Conservation (phyloP, 2,797 vertebrate species). For the Pipistrellus nathusii region DNA sequence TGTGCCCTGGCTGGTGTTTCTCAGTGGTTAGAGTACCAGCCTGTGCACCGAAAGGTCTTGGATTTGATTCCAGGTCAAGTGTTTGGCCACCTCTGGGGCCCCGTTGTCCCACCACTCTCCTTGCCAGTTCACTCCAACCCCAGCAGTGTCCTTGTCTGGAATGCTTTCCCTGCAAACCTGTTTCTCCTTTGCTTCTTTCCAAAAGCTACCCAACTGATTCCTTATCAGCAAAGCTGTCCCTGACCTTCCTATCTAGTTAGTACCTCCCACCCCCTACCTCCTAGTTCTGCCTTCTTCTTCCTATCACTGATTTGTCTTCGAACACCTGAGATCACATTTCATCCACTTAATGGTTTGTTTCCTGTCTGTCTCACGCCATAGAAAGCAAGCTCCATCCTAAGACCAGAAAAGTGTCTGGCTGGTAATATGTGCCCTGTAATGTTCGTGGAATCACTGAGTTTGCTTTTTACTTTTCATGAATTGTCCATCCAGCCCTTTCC, state of each 20-base stretch:
- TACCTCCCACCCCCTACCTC: neutral
- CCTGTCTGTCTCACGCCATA: neutral
- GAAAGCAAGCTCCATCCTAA: neutral
- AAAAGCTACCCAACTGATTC: neutral
- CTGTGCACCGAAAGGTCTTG: no score
- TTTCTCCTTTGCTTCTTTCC: neutral
- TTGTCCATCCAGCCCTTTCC: neutral
- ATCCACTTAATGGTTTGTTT: neutral
- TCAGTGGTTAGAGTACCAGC: no score
- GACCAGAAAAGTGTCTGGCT: neutral
- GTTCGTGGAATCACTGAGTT: neutral
- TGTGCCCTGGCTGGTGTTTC: no score
- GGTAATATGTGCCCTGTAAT: neutral
- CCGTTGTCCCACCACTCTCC: fast-evolving
- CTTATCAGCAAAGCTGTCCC: neutral
- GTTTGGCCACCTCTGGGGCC: neutral
- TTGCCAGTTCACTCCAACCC: neutral
- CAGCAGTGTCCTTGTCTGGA: neutral
- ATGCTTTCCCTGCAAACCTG: neutral
- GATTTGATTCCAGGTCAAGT: fast-evolving
- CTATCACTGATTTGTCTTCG: fast-evolving
- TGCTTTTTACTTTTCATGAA: fast-evolving
- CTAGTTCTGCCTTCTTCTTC: neutral
- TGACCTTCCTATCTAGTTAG: neutral
- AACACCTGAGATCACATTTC: neutral